Conservation (phyloP, 2,113 vertebrate species). For the Microtus montanus region DNA sequence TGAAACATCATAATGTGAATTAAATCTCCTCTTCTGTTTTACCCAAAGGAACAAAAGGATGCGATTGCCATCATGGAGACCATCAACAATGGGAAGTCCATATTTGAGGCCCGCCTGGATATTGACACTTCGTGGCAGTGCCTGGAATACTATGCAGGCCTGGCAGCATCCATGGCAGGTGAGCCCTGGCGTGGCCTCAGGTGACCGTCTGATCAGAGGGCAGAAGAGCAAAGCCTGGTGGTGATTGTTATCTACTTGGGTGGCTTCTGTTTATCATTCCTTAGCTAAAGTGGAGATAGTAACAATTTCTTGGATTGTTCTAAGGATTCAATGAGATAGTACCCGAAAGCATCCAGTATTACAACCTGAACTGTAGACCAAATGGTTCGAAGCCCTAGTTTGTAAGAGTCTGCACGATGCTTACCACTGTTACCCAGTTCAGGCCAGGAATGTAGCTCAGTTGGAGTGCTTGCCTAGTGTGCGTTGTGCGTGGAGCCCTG, state of each 20-base stretch:
- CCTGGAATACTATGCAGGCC: conserved; percentile 94
- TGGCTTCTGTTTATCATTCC: not conserved
- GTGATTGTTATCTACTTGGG: not conserved
- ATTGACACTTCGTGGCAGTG: conserved; percentile 92
- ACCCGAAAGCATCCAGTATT: not conserved
- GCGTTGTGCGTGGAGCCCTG: not conserved
- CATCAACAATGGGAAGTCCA: conserved; percentile 96
- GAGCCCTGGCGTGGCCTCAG: not conserved
- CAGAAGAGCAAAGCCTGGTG: not conserved
- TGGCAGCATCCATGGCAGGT: conserved; percentile 94
- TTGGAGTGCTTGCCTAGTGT: not conserved
- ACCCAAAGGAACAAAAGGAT: conserved; percentile 90
- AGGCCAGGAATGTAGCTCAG: not conserved
- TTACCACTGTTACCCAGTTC: not conserved
- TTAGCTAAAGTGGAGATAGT: not conserved
- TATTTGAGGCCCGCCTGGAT: conserved; percentile 92
- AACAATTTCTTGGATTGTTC: not conserved
- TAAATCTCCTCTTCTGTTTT: not conserved
- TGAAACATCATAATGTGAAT: not conserved
- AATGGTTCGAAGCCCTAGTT: not conserved
- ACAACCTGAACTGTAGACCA: not conserved
- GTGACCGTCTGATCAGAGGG: too few relatives aligned
- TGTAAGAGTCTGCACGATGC: not conserved
- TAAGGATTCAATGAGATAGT: not conserved
- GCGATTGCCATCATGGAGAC: conserved; percentile 93